Percentiles rank a stretch among this genome's conserved stretches.
phyloP scores from a whole-genome alignment of 2,797 vertebrate species.

The Acridotheres tristis region DNA sequence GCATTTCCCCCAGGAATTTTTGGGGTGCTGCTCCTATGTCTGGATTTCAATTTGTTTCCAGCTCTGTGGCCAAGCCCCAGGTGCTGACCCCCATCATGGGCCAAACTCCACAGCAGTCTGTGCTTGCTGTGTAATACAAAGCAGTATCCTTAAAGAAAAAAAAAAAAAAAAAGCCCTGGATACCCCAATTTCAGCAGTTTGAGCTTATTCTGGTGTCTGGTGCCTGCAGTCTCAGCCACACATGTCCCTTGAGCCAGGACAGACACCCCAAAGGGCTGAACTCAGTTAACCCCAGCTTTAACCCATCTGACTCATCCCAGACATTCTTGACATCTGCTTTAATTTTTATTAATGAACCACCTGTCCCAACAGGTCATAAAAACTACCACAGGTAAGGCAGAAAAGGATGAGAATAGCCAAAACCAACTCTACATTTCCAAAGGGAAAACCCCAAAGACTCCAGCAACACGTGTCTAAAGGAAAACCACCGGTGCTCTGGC shows the following conservation, averaged over 20 bases:
- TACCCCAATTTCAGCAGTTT: neutral
- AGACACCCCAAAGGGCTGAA: neutral
- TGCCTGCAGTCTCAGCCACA: neutral
- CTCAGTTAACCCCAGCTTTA: neutral
- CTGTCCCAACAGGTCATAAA: neutral
- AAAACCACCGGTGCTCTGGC: neutral
- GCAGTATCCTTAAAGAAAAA: neutral
- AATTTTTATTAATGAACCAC: neutral
- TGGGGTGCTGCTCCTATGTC: neutral
- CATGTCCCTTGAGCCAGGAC: fast-evolving
- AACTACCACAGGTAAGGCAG: neutral
- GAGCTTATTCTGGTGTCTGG: neutral
- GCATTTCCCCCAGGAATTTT: neutral
- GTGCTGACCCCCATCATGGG: neutral
- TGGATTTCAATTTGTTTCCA: neutral
- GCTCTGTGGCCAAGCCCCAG: neutral
- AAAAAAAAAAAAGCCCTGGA: neutral
- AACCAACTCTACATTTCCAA: neutral
- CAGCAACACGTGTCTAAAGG: neutral
- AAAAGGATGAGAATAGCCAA: neutral
- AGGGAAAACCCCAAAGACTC: neutral
- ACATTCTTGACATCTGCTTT: neutral
- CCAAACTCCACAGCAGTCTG: fast-evolving
- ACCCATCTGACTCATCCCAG: fast-evolving
- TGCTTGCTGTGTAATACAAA: neutral